Evolutionary conservation across 2,888 invertebrate species (phyloP).

Genomic region (Phengaris alcon): DNA sequence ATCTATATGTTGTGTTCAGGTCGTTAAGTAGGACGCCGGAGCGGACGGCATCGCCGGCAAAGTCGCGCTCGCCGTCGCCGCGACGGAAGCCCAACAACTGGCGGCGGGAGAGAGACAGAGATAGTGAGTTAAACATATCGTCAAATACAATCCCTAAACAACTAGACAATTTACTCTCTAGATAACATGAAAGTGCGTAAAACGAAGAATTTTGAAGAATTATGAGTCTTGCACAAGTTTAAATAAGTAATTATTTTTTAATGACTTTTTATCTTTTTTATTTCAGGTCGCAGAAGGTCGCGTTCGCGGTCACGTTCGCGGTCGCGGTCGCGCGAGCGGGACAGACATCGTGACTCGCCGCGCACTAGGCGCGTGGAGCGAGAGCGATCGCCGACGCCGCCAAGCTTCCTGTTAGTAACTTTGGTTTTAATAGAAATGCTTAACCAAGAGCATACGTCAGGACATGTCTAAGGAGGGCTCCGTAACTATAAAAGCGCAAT

Average conservation of each 20-base stretch:
- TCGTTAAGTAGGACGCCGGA: slow-evolving; percentile 71
- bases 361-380: slow-evolving; percentile 65
- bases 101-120: slow-evolving; percentile 63
- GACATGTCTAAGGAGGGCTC: no score
- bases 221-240: no score
- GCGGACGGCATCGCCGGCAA: slow-evolving; percentile 71
- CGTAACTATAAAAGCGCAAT: no score
- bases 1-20: slow-evolving; percentile 42
- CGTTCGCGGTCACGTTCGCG: slow-evolving; percentile 65
- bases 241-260: no score
- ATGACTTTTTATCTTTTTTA: not conserved
- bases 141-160: no score
- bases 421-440: no score
- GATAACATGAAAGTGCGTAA: no score
- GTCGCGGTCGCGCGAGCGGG: slow-evolving; percentile 61
- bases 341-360: slow-evolving; percentile 53
- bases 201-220: no score
- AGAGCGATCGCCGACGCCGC: slow-evolving; percentile 78
- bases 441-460: no score
- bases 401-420: slow-evolving; percentile 85
- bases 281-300: slow-evolving; percentile 56
- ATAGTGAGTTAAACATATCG: slow-evolving; percentile 32
- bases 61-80: slow-evolving; percentile 75
- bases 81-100: slow-evolving; percentile 49
- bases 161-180: no score